Conservation (phyloP, 2,113 vertebrate genomes). For the Xyliphius kryptos region DNA sequence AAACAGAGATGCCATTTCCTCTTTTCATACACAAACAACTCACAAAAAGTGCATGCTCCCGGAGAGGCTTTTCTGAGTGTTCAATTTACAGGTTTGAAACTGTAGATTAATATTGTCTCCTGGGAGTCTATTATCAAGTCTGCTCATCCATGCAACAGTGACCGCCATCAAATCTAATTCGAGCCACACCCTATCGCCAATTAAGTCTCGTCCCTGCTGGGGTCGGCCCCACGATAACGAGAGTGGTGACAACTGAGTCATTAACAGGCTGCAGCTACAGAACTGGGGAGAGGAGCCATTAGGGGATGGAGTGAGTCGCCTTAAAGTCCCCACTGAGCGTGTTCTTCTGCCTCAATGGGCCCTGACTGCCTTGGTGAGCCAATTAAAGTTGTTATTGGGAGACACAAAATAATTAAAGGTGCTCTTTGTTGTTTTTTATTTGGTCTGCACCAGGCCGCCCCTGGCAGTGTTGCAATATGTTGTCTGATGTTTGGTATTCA, state of each 20-base stretch:
- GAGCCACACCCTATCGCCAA: slow-evolving; percentile 62
- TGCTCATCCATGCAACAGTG: slow-evolving; percentile 46
- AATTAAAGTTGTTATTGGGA: slow-evolving; percentile 73
- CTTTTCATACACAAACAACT: slow-evolving; percentile 35
- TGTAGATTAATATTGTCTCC: slow-evolving; percentile 46
- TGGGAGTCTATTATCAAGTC: slow-evolving; percentile 49
- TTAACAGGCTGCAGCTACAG: slow-evolving; percentile 57
- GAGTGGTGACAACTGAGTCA: slow-evolving; percentile 65
- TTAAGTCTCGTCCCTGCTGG: slow-evolving; percentile 73
- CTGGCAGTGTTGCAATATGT: slow-evolving; percentile 54
- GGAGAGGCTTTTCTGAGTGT: slow-evolving; percentile 24
- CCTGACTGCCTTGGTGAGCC: slow-evolving; percentile 61
- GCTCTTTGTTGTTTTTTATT: slow-evolving; percentile 56
- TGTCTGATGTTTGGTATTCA: slow-evolving; percentile 55
- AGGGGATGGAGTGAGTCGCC: slow-evolving; percentile 61
- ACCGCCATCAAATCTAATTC: slow-evolving; percentile 39
- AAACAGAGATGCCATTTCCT: too few relatives aligned
- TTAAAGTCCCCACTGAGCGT: slow-evolving; percentile 64
- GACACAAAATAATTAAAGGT: slow-evolving; percentile 66
- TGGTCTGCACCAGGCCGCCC: slow-evolving; percentile 45
- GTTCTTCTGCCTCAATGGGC: slow-evolving; percentile 47
- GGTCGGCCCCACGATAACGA: slow-evolving; percentile 65
- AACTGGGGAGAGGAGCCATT: slow-evolving; percentile 52
- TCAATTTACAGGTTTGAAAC: slow-evolving; percentile 51
- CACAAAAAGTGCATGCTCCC: slow-evolving; percentile 1